A percentile compares a stretch with the other conserved stretches of the same genome.
phyloP scores from a whole-genome alignment of 2,113 vertebrate genomes.

The Trematocara nigrifrons region DNA sequence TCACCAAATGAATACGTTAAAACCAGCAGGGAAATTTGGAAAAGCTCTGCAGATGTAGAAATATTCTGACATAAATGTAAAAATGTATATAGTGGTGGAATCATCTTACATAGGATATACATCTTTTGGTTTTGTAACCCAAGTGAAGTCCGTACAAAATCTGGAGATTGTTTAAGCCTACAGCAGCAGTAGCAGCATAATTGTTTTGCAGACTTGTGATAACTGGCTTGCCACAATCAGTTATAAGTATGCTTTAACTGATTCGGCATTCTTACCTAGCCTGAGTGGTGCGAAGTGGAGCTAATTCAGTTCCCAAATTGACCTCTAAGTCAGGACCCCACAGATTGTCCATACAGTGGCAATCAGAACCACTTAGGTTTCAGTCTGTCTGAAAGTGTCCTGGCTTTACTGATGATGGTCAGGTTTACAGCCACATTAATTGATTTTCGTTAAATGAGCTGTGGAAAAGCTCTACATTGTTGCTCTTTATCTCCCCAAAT shows the following conservation, averaged over 20 bases:
- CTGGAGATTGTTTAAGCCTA: not conserved
- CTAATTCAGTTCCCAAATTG: constrained; percentile 24
- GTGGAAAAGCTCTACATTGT: not conserved
- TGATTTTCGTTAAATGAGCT: not conserved
- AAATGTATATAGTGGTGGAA: not conserved
- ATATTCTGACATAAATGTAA: not conserved
- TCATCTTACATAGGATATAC: not conserved
- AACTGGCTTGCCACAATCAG: constrained; percentile 30
- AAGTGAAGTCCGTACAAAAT: not conserved
- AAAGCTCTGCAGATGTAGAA: not conserved
- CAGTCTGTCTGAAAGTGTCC: not conserved
- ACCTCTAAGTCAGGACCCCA: not conserved
- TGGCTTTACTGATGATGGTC: not conserved
- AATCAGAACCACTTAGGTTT: constrained; percentile 9
- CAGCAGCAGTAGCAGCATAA: not conserved
- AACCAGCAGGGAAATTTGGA: not conserved
- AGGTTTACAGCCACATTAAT: not conserved
- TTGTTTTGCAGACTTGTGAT: not conserved
- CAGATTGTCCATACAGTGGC: not conserved
- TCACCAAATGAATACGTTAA: not conserved
- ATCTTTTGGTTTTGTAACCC: not conserved
- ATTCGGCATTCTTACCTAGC: not conserved
- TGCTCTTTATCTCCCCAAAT: not conserved
- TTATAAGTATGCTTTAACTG: constrained; percentile 6
- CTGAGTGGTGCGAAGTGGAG: constrained; percentile 26